Evolutionary conservation across 2,888 invertebrate species (phyloP).

Genomic region (Dromius quadrimaculatus): DNA sequence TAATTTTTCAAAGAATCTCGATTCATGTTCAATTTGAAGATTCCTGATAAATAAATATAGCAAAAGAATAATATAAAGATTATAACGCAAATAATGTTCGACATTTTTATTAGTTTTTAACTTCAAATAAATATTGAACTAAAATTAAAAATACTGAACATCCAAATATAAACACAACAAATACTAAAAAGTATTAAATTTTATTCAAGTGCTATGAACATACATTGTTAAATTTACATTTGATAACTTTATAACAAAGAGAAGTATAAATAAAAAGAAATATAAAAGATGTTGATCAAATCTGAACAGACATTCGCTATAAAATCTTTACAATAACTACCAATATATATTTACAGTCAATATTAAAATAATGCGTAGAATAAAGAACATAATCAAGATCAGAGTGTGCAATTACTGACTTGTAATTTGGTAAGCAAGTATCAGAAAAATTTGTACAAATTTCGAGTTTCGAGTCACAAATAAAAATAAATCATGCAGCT

Average conservation of each 20-base stretch:
- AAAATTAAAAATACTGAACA: too few relatives aligned
- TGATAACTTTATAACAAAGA: constrained; percentile 32
- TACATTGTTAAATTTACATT: constrained; percentile 43
- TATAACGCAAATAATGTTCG: too few relatives aligned
- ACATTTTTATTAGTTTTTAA: too few relatives aligned
- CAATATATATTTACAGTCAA: constrained; percentile 38
- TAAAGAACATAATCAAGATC: constrained; percentile 2
- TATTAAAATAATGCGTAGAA: constrained; percentile 16
- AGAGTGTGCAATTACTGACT: neutral
- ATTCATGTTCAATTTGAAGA: too few relatives aligned
- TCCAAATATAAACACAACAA: constrained; percentile 51
- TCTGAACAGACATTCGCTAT: constrained; percentile 33
- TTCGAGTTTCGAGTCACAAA: neutral
- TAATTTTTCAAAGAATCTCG: too few relatives aligned
- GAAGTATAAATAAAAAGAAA: constrained; percentile 40
- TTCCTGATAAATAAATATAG: too few relatives aligned
- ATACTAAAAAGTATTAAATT: constrained; percentile 29
- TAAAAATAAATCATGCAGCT: constrained; percentile 33
- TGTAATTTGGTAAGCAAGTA: constrained; percentile 8
- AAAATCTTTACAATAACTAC: constrained; percentile 33
- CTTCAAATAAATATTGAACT: too few relatives aligned
- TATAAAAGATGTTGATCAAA: constrained; percentile 34
- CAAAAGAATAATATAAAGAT: too few relatives aligned
- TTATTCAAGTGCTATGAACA: constrained; percentile 37
- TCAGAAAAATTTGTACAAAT: constrained; percentile 22